Conservation (phyloP, 64 coral and sea anemone species). For the Acropora yongei region DNA sequence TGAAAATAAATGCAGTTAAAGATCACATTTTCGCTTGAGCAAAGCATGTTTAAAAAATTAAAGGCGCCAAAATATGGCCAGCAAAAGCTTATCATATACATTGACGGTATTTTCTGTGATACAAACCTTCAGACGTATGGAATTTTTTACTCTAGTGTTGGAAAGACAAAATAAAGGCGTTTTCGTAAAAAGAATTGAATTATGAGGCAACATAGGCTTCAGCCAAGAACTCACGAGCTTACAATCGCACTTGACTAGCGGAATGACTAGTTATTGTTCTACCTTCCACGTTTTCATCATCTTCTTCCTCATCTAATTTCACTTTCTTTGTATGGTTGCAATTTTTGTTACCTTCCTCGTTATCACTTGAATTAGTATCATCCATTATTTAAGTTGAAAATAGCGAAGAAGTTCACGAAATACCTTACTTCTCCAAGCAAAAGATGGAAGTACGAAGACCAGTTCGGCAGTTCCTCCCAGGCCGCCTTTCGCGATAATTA, state of each 20-base stretch:
- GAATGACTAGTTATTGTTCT: not conserved
- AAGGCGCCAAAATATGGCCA: slow-evolving; percentile 3
- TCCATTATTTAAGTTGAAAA: not conserved
- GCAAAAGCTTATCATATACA: slow-evolving; percentile 12
- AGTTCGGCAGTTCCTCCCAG: not conserved
- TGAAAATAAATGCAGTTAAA: slow-evolving; percentile 21
- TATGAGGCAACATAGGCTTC: slow-evolving; percentile 10
- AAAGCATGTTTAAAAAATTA: not conserved
- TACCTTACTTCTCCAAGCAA: not conserved
- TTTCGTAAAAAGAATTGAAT: slow-evolving; percentile 8
- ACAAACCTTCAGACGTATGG: slow-evolving; percentile 7
- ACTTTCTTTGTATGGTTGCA: not conserved
- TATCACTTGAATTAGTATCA: not conserved
- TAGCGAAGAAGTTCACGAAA: too few relatives aligned
- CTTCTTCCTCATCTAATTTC: not conserved
- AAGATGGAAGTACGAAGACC: not conserved
- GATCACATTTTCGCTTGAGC: slow-evolving; percentile 8
- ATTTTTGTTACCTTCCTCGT: not conserved
- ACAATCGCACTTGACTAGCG: slow-evolving; percentile 2
- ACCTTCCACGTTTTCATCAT: not conserved
- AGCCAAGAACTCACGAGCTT: not conserved
- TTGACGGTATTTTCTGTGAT: slow-evolving; percentile 2
- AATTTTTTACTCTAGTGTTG: slow-evolving; percentile 1
- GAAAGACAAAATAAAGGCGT: not conserved
- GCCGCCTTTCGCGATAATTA: not conserved